A percentile compares a stretch with the other conserved stretches of the same genome.
These are phyloP conservation scores for Centropristis striata DNA, from an alignment of 2,113 vertebrate species.

Conservation along the genomic window DNA sequence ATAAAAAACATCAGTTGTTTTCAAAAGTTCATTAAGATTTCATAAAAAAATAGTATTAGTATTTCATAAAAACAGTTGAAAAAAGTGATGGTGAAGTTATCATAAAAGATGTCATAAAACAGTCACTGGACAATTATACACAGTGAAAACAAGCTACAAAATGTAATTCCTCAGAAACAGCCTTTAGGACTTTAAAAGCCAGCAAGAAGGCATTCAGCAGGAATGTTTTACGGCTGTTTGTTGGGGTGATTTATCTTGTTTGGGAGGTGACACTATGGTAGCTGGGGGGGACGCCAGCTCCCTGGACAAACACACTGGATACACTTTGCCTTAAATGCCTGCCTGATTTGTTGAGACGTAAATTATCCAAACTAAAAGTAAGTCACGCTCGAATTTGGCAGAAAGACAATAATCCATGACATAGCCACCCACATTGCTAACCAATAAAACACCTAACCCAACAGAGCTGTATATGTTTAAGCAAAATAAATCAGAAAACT, in stretches of 20 bases:
- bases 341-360: slow-evolving; percentile 13
- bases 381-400: background rate
- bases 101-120: too few relatives aligned
- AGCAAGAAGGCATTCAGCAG: background rate
- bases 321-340: background rate
- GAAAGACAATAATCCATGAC: slow-evolving; percentile 1
- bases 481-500: background rate
- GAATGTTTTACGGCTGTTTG: slow-evolving; percentile 26
- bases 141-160: too few relatives aligned
- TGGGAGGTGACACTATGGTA: slow-evolving; percentile 17
- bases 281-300: background rate
- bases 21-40: too few relatives aligned
- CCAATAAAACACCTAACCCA: background rate
- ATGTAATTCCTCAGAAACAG: too few relatives aligned
- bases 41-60: too few relatives aligned
- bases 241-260: background rate
- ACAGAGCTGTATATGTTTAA: background rate
- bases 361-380: background rate
- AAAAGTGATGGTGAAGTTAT: too few relatives aligned
- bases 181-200: background rate
- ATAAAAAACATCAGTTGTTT: too few relatives aligned
- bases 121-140: too few relatives aligned
- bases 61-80: too few relatives aligned
- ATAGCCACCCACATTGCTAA: background rate
- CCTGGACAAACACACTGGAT: slow-evolving; percentile 9